Evolutionary conservation across 1,140 invertebrate species (phyloP).

Genomic region (Matsumurasca onukii): DNA sequence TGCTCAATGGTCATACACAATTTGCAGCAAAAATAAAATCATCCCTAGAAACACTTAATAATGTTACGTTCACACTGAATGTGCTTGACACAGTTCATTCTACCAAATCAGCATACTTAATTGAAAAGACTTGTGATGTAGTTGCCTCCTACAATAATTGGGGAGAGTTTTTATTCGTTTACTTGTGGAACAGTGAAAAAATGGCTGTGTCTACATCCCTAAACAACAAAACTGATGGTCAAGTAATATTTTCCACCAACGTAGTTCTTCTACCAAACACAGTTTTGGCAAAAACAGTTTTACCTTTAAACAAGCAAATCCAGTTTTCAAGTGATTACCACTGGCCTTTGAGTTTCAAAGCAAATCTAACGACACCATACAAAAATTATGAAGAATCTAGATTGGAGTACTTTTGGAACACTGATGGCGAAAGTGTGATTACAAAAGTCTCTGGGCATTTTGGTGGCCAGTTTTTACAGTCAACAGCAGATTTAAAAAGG

Average conservation of each 20-base stretch:
- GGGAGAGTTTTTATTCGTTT: background rate
- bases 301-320: background rate
- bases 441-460: background rate
- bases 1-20: too few relatives aligned
- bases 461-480: background rate
- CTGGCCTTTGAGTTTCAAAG: background rate
- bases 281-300: background rate
- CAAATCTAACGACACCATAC: conserved; percentile 4
- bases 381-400: background rate
- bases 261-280: background rate
- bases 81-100: too few relatives aligned
- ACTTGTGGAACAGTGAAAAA: background rate
- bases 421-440: background rate
- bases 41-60: too few relatives aligned
- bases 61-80: too few relatives aligned
- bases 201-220: background rate
- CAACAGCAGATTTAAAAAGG: background rate
- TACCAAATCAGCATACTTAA: background rate
- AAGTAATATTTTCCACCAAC: background rate
- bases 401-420: background rate
- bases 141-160: background rate
- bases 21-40: too few relatives aligned
- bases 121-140: background rate
- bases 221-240: background rate
- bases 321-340: background rate